phyloP scores from a whole-genome alignment of 1,140 invertebrate genomes.

The Drosophila biarmipes region DNA sequence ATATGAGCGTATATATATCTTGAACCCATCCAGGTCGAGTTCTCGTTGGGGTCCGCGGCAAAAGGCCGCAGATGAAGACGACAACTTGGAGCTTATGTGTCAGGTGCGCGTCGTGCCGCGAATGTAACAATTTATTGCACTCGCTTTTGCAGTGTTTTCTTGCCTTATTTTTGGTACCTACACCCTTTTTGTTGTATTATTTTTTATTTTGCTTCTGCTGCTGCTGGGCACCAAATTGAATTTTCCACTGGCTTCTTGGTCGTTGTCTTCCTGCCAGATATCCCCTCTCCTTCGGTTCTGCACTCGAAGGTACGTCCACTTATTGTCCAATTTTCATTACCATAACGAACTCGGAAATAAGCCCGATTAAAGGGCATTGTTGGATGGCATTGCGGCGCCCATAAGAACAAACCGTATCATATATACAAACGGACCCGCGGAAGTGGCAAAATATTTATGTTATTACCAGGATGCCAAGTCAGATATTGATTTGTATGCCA shows the following conservation, averaged over 20 bases:
- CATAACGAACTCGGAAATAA: constrained; percentile 45
- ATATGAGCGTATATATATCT: neutral
- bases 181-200: neutral
- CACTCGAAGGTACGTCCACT: constrained; percentile 30
- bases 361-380: constrained; percentile 25
- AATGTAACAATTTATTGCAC: constrained; percentile 79
- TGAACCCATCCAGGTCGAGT: constrained; percentile 7
- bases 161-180: neutral
- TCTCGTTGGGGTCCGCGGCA: constrained; percentile 7
- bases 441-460: constrained; percentile 36
- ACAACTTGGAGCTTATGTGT: constrained; percentile 77
- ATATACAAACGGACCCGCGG: neutral
- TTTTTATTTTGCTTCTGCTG: constrained; percentile 22
- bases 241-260: constrained; percentile 41
- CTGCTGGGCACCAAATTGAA: constrained; percentile 68
- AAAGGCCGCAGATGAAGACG: constrained; percentile 68
- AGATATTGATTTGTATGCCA: neutral
- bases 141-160: constrained; percentile 47
- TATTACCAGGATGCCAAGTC: constrained; percentile 7
- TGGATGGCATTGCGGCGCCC: constrained; percentile 18
- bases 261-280: constrained; percentile 27
- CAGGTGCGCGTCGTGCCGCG: constrained; percentile 73
- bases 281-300: constrained; percentile 8
- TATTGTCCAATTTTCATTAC: constrained; percentile 53
- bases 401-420: neutral